Base-by-base conservation (phyloP, 1,140 invertebrate species). In the Aethina tumida region DNA sequence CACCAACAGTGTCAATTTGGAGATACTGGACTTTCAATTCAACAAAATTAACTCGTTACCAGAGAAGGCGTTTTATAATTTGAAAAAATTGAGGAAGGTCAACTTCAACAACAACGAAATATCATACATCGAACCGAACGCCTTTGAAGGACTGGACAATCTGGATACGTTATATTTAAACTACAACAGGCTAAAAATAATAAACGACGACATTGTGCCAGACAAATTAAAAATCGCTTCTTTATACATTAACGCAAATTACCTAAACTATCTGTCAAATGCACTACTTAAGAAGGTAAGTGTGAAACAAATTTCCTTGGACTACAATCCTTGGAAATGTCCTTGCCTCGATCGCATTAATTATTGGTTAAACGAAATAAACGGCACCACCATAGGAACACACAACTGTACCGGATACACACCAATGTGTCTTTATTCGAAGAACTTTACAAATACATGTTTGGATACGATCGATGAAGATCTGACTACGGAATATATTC, bases 291-390 rank as follows among this genome's bases (percentile, higher is more conserved):
- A 24, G 10, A 39, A 43, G 17, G 13, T 43, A 27, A 15, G 29
- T 3, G 35, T 43, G 6, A 39, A 33, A 26, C 13, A 43, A 20
- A 10, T 43, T 14, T 14, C 28, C 1, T n/a, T 43, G 15, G 35
- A 43, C 21, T 32, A 25, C 9, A 43, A 43, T 27, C 41, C 41
- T 16, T 43, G 41, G 41, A 39, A 33, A 1, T 43, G 41, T 39
- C 18, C 30, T 1, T 43, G 41, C 20, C 18, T 39, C 4, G 41
- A 39, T 13, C 28, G 10, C n/a, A 39, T 43, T 14, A 7, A 31
- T 12, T 2, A 27, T 1, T 43, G 41, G 41, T 8, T 43, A n/a
- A n/a, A 13, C 13, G 12, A n/a, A 7, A 33, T 8, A 5, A 43
- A 43, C 33, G 22, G 14, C 13, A 43, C 39, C 1, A 25, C 20